Evolutionary conservation across 2,113 vertebrate species (phyloP).

Genomic region (Cromileptes altivelis): DNA sequence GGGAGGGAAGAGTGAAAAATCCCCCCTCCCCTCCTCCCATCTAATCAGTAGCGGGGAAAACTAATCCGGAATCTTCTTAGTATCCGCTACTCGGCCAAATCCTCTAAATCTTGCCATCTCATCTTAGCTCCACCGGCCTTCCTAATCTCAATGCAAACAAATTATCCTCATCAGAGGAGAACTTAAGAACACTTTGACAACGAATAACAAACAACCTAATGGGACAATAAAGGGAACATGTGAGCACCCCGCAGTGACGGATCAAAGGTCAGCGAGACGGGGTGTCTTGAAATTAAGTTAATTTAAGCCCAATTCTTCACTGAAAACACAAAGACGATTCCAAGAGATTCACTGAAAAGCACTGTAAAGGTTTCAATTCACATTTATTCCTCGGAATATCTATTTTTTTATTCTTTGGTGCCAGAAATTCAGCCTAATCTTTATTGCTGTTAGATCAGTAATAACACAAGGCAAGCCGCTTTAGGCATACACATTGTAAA

Average conservation of each 20-base stretch:
- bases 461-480: conserved; percentile 43
- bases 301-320: background rate
- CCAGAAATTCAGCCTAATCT: conserved; percentile 25
- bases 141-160: conserved; percentile 84
- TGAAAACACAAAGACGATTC: background rate
- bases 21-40: conserved; percentile 51
- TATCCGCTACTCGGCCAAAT: conserved; percentile 82
- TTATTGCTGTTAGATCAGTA: conserved; percentile 29
- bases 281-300: background rate
- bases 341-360: background rate
- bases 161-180: conserved; percentile 83
- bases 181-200: conserved; percentile 60
- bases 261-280: background rate
- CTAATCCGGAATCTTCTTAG: conserved; percentile 84
- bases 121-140: conserved; percentile 81
- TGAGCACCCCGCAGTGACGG: background rate
- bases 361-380: background rate
- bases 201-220: conserved; percentile 42
- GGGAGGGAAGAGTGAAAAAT: conserved; percentile 51
- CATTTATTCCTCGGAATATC: background rate
- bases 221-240: conserved; percentile 3
- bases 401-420: background rate
- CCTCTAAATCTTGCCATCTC: conserved; percentile 86
- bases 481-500: conserved; percentile 49
- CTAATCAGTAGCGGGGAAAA: conserved; percentile 82